phyloP scores from a whole-genome alignment of 2,797 vertebrate genomes.

The Eremophila alpestris region DNA sequence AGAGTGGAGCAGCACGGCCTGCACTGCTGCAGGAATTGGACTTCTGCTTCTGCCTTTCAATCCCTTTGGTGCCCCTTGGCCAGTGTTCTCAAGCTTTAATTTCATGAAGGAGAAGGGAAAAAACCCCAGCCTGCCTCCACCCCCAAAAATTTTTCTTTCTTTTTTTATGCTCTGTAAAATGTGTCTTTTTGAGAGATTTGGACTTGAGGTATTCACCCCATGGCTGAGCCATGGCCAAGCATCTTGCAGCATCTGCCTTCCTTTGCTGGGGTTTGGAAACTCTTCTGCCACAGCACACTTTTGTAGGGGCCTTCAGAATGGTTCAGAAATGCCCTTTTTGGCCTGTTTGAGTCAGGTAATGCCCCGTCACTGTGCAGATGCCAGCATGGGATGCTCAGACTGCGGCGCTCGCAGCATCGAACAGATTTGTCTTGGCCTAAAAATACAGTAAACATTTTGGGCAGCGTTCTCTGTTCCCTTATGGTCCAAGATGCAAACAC shows the following conservation, averaged over 20 bases:
- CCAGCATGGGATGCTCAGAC: not conserved
- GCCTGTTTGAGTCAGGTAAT: not conserved
- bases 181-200: not conserved
- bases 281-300: accelerated
- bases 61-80: not conserved
- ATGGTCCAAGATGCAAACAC: slow-evolving; percentile 56
- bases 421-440: slow-evolving; percentile 51
- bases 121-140: not conserved
- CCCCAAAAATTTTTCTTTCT: slow-evolving; percentile 32
- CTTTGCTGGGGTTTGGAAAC: not conserved
- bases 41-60: not conserved
- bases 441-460: slow-evolving; percentile 58
- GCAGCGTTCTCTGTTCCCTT: slow-evolving; percentile 35
- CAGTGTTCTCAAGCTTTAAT: not conserved
- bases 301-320: not conserved
- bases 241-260: not conserved
- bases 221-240: not conserved
- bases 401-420: not conserved
- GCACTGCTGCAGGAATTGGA: not conserved
- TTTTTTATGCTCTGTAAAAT: not conserved
- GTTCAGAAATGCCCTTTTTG: not conserved
- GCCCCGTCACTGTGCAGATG: accelerated
- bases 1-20: not conserved
- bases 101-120: not conserved
- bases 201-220: not conserved